Percentiles rank a stretch among this genome's conserved stretches.
Evolutionary conservation across 92 coral and sea anemone genomes (phyloP).

Genomic region (Paramuricea clavata): DNA sequence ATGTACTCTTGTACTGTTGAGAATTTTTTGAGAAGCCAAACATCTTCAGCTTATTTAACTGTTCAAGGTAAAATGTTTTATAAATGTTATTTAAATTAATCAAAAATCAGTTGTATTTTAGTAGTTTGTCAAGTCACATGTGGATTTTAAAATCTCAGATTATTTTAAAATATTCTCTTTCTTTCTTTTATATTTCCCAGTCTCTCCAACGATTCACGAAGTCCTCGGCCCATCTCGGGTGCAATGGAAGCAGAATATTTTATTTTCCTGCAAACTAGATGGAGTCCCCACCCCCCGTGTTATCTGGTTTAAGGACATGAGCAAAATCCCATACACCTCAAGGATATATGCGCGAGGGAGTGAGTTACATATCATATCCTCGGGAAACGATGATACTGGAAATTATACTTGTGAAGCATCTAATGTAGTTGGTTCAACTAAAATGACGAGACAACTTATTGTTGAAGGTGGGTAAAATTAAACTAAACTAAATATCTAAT

Average conservation of each 20-base stretch:
- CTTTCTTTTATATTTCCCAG: constrained; percentile 55
- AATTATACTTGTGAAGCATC: constrained; percentile 76
- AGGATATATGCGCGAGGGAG: constrained; percentile 30
- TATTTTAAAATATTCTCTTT: background rate
- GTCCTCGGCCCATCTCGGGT: constrained; percentile 76
- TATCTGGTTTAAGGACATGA: constrained; percentile 74
- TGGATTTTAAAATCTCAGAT: too few relatives aligned
- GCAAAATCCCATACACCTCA: constrained; percentile 42
- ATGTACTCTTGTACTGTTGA: constrained; percentile 85
- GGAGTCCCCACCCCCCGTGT: constrained; percentile 82
- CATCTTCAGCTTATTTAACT: constrained; percentile 77
- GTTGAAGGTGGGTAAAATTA: constrained; percentile 76
- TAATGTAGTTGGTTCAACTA: constrained; percentile 75
- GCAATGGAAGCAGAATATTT: constrained; percentile 61
- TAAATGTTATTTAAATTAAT: too few relatives aligned
- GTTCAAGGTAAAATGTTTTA: constrained; percentile 91
- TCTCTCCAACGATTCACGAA: constrained; percentile 72
- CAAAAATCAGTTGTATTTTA: too few relatives aligned
- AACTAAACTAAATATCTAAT: background rate
- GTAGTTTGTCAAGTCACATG: background rate
- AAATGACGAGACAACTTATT: constrained; percentile 67
- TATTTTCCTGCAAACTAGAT: constrained; percentile 71
- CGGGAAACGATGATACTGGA: constrained; percentile 66
- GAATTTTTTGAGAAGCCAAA: constrained; percentile 78
- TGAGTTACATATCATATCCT: background rate